These are phyloP conservation scores for Tiliacea citrago DNA, from an alignment of 2,888 invertebrate genomes.

Conservation along the genomic window DNA sequence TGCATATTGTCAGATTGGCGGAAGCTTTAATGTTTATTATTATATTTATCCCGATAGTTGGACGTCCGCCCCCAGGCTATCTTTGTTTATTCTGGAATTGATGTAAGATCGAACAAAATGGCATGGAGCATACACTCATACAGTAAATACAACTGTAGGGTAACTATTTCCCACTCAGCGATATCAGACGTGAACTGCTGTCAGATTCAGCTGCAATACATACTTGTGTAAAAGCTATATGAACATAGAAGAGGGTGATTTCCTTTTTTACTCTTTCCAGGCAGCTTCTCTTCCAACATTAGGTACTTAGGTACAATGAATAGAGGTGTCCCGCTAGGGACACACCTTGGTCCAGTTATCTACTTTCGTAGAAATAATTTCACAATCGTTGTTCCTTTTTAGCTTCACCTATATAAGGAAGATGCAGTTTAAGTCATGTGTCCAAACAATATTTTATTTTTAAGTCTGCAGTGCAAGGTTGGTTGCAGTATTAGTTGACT, in stretches of 20 bases:
- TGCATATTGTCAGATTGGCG: conserved; percentile 19
- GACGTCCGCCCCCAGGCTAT: not conserved
- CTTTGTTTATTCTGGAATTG: not conserved
- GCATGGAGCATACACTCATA: too few species aligned
- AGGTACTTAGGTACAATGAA: not conserved
- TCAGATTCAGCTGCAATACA: not conserved
- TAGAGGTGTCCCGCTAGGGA: not conserved
- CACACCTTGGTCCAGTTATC: too few species aligned
- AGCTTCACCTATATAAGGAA: not conserved
- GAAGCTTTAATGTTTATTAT: conserved; percentile 14
- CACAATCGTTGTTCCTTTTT: not conserved
- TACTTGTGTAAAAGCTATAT: not conserved
- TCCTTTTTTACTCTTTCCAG: not conserved
- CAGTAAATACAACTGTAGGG: too few species aligned
- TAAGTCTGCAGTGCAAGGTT: conserved; percentile 24
- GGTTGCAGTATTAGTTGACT: conserved; percentile 25
- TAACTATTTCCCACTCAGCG: not conserved
- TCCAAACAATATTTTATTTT: conserved; percentile 19
- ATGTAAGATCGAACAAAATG: not conserved
- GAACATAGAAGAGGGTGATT: not conserved
- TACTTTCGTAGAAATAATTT: not conserved
- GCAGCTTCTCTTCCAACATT: not conserved
- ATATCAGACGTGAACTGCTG: not conserved
- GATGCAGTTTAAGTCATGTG: conserved; percentile 3
- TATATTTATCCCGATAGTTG: not conserved